These are phyloP conservation scores for Oncorhynchus gorbuscha DNA, from an alignment of 2,113 vertebrate genomes.

Conservation along the genomic window DNA sequence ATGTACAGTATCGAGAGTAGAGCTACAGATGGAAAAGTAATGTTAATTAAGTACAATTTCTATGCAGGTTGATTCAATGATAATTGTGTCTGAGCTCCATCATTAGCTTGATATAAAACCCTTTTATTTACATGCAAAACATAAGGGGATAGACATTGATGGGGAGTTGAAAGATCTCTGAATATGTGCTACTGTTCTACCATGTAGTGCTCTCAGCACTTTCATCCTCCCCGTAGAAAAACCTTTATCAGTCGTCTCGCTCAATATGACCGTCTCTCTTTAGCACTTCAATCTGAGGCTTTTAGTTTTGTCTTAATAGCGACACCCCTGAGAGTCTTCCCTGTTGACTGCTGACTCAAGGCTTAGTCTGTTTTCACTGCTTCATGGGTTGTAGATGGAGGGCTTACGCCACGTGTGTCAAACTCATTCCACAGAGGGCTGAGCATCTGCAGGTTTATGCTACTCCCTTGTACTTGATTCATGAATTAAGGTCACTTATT, in stretches of 20 bases:
- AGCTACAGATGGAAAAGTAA: no score
- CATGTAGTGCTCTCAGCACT: background rate
- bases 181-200: background rate
- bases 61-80: background rate
- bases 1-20: no score
- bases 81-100: background rate
- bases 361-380: background rate
- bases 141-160: background rate
- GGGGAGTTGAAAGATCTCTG: background rate
- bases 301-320: background rate
- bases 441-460: no score
- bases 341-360: background rate
- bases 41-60: no score
- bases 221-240: background rate
- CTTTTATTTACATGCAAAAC: background rate
- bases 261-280: background rate
- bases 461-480: no score
- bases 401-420: no score
- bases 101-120: background rate
- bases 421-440: no score
- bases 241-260: background rate
- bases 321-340: background rate
- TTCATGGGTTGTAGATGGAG: no score
- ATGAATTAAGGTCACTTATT: no score
- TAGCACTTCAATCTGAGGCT: background rate